phyloP scores from a whole-genome alignment of 2,797 vertebrate genomes.

The Atherinosoma microstoma region DNA sequence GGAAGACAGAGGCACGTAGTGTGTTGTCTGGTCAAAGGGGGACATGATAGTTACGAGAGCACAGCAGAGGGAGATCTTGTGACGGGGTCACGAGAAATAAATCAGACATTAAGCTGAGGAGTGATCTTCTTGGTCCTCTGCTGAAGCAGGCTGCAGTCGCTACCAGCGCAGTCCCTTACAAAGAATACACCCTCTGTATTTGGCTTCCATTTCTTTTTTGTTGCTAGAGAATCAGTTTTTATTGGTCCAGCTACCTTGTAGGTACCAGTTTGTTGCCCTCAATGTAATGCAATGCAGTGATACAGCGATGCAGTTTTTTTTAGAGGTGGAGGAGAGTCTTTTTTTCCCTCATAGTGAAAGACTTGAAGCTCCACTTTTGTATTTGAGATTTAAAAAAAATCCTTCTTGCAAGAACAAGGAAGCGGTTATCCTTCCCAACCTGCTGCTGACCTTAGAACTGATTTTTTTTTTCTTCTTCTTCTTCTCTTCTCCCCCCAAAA shows the following conservation, averaged over 20 bases:
- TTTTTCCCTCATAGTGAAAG: slow-evolving; percentile 35
- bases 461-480: too few relatives aligned
- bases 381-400: slow-evolving; percentile 25
- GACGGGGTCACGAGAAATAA: slow-evolving; percentile 82
- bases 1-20: slow-evolving; percentile 73
- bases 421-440: slow-evolving; percentile 2
- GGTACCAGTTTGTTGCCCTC: slow-evolving; percentile 9
- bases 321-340: slow-evolving; percentile 19
- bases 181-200: slow-evolving; percentile 41
- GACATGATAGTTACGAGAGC: slow-evolving; percentile 66
- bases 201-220: slow-evolving; percentile 21
- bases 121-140: slow-evolving; percentile 57
- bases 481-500: not conserved
- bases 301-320: slow-evolving; percentile 24
- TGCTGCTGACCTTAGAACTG: slow-evolving; percentile 46
- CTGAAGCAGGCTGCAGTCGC: slow-evolving; percentile 40
- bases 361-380: slow-evolving; percentile 30
- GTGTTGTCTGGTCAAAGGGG: slow-evolving; percentile 73
- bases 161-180: slow-evolving; percentile 22
- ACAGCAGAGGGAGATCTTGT: slow-evolving; percentile 75
- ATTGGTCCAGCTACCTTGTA: not conserved
- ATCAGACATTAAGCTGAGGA: slow-evolving; percentile 76
- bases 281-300: slow-evolving; percentile 10
- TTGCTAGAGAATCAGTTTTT: slow-evolving; percentile 31
- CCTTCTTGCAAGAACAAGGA: slow-evolving; percentile 14